Evolutionary conservation across 2,888 invertebrate species (phyloP).

Genomic region (Nomada hirtipes): DNA sequence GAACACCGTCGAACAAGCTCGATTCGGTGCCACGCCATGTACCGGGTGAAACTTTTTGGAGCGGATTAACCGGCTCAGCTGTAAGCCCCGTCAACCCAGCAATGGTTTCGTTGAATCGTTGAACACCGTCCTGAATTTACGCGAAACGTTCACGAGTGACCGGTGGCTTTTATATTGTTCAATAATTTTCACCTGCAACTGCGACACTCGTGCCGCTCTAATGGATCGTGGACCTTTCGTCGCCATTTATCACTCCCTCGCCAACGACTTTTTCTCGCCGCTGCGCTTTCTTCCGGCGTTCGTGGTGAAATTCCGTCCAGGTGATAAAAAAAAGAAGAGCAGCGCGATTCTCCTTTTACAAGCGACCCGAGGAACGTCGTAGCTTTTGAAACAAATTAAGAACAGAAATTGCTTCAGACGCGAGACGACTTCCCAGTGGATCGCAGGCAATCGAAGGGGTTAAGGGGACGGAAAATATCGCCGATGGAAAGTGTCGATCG

Average conservation of each 20-base stretch:
- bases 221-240: conserved; percentile 8
- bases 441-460: too few species aligned
- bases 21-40: neutral
- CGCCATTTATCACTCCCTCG: conserved; percentile 6
- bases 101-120: conserved; percentile 7
- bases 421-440: neutral
- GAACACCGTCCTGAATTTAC: conserved; percentile 3
- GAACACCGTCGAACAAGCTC: neutral
- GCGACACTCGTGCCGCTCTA: neutral
- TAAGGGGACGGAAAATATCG: neutral
- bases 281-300: neutral
- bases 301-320: neutral
- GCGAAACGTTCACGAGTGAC: too few species aligned
- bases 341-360: neutral
- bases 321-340: neutral
- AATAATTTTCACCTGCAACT: conserved; percentile 4
- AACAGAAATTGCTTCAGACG: neutral
- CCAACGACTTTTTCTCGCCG: neutral
- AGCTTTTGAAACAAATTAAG: neutral
- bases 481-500: neutral
- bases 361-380: neutral
- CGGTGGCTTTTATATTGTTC: neutral
- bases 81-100: neutral
- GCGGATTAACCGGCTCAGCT: neutral
- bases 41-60: neutral